Evolutionary conservation across 1,140 invertebrate genomes (phyloP), one percentile per base, ranked within the genome.

Genomic region (Nylanderia fulva): DNA sequence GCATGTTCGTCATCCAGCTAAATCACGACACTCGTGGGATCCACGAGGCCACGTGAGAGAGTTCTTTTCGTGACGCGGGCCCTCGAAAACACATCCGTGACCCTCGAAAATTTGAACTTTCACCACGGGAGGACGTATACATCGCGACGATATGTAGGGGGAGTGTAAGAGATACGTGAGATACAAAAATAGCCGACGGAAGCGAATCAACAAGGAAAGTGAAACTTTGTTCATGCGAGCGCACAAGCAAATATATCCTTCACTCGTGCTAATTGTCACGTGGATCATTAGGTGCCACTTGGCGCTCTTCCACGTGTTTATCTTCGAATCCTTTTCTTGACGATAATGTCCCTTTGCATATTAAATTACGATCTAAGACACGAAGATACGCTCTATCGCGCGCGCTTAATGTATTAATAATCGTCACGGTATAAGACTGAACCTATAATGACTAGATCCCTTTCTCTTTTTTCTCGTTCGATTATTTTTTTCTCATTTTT

Each of bases 141-240:
- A 29, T 86, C 11, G 88, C 58, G 56, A 42, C 27, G 71, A 18
- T 33, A n/a, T 24, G n/a, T n/a, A n/a, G 61, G 71, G 21, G 42
- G 27, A 68, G 21, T 52, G 24, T n/a, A n/a, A 58, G 9, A 79
- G 85, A 69, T 76, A 82, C 60, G 83, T 79, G 76, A 84, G 60
- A 66, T 80, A 90, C 77, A 79, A 90, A 90, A 89, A 90, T 89
- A 89, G 72, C 88, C 83, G 52, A 39, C 89, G 89, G 89, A 90
- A 90, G 86, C 76, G 68, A 86, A 56, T 84, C 82, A 88, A 86
- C 86, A 90, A 90, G 90, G 92, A 94, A 94, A 94, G 93, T 93
- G 93, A 94, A 94, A 93, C 92, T 93, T 84, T 77, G 90, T 88
- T 48, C 45, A n/a, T 29, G 54, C 69, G 52, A 86, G 27, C 52